A percentile compares a stretch with the other conserved stretches of the same genome.
Evolutionary conservation across 2,888 invertebrate genomes (phyloP).

Genomic region (Eupithecia abbreviata): DNA sequence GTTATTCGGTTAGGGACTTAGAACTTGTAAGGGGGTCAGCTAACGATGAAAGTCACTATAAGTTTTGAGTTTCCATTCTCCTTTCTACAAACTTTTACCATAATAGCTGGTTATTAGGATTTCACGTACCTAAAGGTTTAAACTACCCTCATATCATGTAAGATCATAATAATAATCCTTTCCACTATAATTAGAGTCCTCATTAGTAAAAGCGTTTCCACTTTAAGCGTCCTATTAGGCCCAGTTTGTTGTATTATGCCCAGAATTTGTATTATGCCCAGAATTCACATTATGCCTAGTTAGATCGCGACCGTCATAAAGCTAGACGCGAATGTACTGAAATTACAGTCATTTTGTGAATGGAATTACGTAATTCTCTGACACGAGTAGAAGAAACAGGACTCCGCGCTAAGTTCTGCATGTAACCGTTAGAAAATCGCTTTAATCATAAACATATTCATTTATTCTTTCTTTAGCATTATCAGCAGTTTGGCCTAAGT

Average conservation of each 20-base stretch:
- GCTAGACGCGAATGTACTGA: slow-evolving; percentile 31
- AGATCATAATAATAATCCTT: background rate
- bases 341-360: slow-evolving; percentile 41
- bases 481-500: no score
- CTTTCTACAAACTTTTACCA: background rate
- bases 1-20: no score
- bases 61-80: background rate
- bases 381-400: background rate
- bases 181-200: slow-evolving; percentile 11
- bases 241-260: slow-evolving; percentile 1
- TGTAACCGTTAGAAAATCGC: background rate
- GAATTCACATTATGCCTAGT: slow-evolving; percentile 14
- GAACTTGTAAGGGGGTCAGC: no score
- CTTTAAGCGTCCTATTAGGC: slow-evolving; percentile 8
- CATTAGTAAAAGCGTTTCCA: slow-evolving; percentile 23
- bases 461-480: no score
- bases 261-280: slow-evolving; percentile 1
- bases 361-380: slow-evolving; percentile 31
- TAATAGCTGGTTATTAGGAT: background rate
- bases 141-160: slow-evolving; percentile 5
- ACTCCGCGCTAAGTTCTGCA: background rate
- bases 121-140: background rate
- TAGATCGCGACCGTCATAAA: slow-evolving; percentile 32
- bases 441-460: no score
- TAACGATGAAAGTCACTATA: no score